Conservation (phyloP, 2,888 invertebrate species). For the Apodemia zela region DNA sequence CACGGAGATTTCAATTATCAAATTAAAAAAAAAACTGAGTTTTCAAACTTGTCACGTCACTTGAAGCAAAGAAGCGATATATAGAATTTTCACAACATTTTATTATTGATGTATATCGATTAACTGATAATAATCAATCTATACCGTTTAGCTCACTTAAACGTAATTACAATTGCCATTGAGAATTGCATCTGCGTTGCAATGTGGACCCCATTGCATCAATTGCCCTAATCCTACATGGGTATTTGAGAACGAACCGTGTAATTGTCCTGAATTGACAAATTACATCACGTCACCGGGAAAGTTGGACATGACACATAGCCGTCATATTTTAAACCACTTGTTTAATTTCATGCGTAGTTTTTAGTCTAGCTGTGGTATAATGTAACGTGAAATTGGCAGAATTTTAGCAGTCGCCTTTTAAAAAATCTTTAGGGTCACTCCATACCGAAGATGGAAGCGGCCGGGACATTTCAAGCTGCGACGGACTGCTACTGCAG, state of each 20-base stretch:
- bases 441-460: too few relatives aligned
- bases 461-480: too few relatives aligned
- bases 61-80: too few relatives aligned
- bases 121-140: neutral
- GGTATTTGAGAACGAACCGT: slow-evolving; percentile 48
- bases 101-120: neutral
- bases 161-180: slow-evolving; percentile 45
- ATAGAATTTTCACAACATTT: neutral
- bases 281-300: slow-evolving; percentile 46
- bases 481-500: too few relatives aligned
- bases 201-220: slow-evolving; percentile 51
- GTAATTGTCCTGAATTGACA: slow-evolving; percentile 72
- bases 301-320: slow-evolving; percentile 42
- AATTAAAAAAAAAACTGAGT: too few relatives aligned
- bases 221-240: slow-evolving; percentile 47
- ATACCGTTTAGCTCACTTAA: slow-evolving; percentile 18
- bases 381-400: neutral
- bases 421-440: too few relatives aligned
- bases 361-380: slow-evolving; percentile 9
- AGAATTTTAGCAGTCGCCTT: too few relatives aligned
- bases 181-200: slow-evolving; percentile 66
- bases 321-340: slow-evolving; percentile 13
- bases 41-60: too few relatives aligned
- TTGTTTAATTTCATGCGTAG: slow-evolving; percentile 13
- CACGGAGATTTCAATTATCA: too few relatives aligned